Evolutionary conservation across 2,113 vertebrate species (phyloP).

Genomic region (Centropristis striata): DNA sequence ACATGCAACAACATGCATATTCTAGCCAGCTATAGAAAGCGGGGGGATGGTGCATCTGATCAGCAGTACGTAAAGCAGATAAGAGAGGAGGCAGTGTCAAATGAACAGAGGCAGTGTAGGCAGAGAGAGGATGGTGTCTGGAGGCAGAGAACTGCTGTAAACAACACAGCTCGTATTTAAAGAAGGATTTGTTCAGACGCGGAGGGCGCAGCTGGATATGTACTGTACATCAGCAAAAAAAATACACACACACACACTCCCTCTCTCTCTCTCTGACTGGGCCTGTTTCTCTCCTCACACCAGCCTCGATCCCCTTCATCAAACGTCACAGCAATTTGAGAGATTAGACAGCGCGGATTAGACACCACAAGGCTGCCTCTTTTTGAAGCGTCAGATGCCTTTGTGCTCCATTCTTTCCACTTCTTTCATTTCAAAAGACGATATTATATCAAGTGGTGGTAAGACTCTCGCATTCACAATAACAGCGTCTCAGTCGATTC

Average conservation of each 20-base stretch:
- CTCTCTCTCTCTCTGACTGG: constrained; percentile 40
- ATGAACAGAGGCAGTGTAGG: constrained; percentile 54
- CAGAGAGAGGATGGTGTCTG: constrained; percentile 61
- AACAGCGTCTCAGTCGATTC: constrained; percentile 64
- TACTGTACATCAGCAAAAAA: constrained; percentile 66
- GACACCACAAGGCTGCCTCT: constrained; percentile 71
- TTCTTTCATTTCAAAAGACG: constrained; percentile 76
- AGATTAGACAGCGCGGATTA: constrained; percentile 82
- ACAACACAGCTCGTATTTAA: constrained; percentile 75
- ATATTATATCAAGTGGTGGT: constrained; percentile 76
- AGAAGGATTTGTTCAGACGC: constrained; percentile 74
- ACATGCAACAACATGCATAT: constrained; percentile 52
- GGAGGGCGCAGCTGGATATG: constrained; percentile 64
- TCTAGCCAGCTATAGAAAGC: constrained; percentile 42
- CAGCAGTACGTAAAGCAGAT: constrained; percentile 71
- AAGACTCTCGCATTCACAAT: constrained; percentile 74
- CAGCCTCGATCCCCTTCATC: constrained; percentile 71
- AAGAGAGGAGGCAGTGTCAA: constrained; percentile 72
- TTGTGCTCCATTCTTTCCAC: constrained; percentile 78
- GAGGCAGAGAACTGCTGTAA: constrained; percentile 66
- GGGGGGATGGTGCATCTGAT: constrained; percentile 75
- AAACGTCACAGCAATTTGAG: constrained; percentile 82
- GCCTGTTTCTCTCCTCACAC: constrained; percentile 49
- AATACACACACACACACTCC: not conserved
- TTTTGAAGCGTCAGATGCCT: constrained; percentile 70